Base-by-base conservation (phyloP, 2,888 invertebrate species). In the Acronicta psi region DNA sequence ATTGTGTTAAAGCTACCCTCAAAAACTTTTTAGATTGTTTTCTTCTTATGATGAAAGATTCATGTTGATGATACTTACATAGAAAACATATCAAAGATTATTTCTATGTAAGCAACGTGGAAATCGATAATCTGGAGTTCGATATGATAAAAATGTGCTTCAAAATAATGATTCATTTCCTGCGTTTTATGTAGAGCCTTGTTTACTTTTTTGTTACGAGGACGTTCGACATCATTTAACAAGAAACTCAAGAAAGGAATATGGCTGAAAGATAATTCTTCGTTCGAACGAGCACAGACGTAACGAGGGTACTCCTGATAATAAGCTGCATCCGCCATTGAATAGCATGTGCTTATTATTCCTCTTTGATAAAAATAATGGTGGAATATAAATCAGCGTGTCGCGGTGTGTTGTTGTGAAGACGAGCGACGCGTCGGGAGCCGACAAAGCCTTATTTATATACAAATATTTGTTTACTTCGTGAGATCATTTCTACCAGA, bases 401-500 rank as follows among this genome's bases (percentile, higher is more conserved):
- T 60, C 46, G 62, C 69, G 69, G 59, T 70, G 75, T 51, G 47
- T 55, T 58, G 75, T 72, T 69, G 75, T 72, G 64, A 68, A 73
- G 74, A 69, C 73, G 69, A 68, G 66, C 59, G 59, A 56, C 58
- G 59, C 60, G 60, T 59, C 56, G 66, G 59, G 62, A 61, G 64
- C 64, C 70, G 60, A 69, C 75, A 82, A 81, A 85, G 82, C 84
- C 75, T 85, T 88, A 85, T 87, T 87, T 86, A 86, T 87, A 82
- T 79, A 74, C 80, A 84, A 86, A 86, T 86, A 88, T 87, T 85
- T 86, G 85, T 86, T 86, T 82, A 77, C 81, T 79, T 70, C 61
- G 68, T 71, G 66, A 75, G 73, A 85, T 83, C 80, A 81, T 78
- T 79, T 56, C 66, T 70, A 71, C 59, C 73, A 62, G 69, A 67